These are phyloP conservation scores for Aeoliscus strigatus DNA, from an alignment of 2,797 vertebrate species.

Conservation along the genomic window DNA sequence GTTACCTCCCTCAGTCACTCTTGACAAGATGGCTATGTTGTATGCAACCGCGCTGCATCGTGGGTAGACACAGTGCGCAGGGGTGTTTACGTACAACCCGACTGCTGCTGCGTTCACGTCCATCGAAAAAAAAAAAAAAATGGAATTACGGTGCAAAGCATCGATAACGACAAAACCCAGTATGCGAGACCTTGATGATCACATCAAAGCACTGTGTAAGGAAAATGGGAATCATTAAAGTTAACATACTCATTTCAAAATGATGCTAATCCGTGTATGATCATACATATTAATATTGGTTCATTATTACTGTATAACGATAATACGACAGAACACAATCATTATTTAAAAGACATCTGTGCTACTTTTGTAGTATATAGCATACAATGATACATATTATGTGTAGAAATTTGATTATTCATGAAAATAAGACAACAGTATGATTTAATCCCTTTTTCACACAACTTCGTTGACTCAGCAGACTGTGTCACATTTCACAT, in stretches of 20 bases:
- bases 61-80: constrained; percentile 63
- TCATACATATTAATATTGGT: not conserved
- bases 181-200: not conserved
- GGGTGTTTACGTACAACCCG: constrained; percentile 46
- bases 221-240: too few relatives aligned
- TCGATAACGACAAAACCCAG: too few relatives aligned
- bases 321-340: not conserved
- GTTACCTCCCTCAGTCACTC: constrained; percentile 67
- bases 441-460: too few relatives aligned
- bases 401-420: too few relatives aligned
- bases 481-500: not conserved
- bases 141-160: not conserved
- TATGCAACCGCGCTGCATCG: constrained; percentile 66
- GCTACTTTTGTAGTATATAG: not conserved
- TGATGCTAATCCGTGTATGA: not conserved
- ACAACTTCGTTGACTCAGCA: not conserved
- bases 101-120: constrained; percentile 48
- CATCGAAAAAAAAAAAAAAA: constrained; percentile 16
- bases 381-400: too few relatives aligned
- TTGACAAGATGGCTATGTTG: constrained; percentile 81
- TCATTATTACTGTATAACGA: not conserved
- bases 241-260: too few relatives aligned
- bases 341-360: not conserved
- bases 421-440: too few relatives aligned
- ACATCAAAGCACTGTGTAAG: too few relatives aligned